Evolutionary conservation across 2,888 invertebrate genomes (phyloP), one percentile per base, ranked within the genome.

Genomic region (Ceramica pisi): DNA sequence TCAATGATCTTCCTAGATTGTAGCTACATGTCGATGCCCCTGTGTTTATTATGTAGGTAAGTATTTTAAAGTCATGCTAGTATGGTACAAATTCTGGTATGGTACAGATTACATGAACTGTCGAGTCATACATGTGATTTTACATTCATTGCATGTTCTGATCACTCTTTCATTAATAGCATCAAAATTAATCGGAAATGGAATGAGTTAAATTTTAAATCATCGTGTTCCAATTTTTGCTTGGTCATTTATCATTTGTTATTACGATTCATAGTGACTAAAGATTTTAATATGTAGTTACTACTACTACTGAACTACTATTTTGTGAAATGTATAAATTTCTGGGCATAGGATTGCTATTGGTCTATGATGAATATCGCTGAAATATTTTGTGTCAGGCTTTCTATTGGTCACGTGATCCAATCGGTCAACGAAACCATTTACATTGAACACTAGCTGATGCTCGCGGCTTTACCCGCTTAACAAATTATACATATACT

Each of bases 121-220:
- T 59, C n/a, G 50, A 67, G 26, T 77, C 55, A 60, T 46, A 63
- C 67, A 67, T 60, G 16, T 56, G 46, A 71, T 82, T 77, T 64
- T 26, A 67, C 56, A 44, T 77, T 41, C 78, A 78, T 61, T 77
- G 63, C 78, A 57, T 23, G 62, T 81, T 60, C 66, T 41, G 78
- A 64, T 78, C 57, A 50, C 48, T 48, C 9, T 23, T 53, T 50
- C 48, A 65, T 65, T 78, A 67, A 53, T 62, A 48, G 19, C 53
- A 41, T 59, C 26, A 38, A 64, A 72, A 63, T 80, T 63, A 80
- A 69, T 57, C 55, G 56, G 48, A 57, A 82, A 82, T 73, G 80
- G 55, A 73, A 71, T 68, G 65, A 46, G 57, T 67, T 62, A 50
- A 67, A 82, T 71, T 78, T 62, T 62, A 68, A 71, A 65, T 71